Conservation (phyloP, 2,113 vertebrate genomes). For the Lepidothrix coronata region DNA sequence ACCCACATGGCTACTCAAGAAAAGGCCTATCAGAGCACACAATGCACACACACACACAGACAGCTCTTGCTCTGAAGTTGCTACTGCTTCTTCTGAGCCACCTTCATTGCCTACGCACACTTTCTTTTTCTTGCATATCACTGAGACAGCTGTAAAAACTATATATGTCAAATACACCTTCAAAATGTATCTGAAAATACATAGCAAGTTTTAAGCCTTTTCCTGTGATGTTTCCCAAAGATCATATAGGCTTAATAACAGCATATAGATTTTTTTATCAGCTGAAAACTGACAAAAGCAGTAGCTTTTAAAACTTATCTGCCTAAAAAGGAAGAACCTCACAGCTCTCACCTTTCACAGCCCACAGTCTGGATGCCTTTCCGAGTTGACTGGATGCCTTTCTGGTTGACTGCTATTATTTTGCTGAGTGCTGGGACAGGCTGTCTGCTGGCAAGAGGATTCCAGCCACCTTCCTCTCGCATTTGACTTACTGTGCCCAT, state of each 20-base stretch:
- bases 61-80: background rate
- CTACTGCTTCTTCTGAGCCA: background rate
- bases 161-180: background rate
- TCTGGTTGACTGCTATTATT: constrained; percentile 61
- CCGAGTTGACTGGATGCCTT: constrained; percentile 52
- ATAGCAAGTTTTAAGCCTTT: background rate
- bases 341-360: constrained; percentile 26
- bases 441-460: constrained; percentile 36
- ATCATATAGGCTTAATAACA: background rate
- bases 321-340: background rate
- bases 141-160: background rate
- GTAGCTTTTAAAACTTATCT: background rate
- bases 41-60: background rate
- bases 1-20: background rate
- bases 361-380: constrained; percentile 45
- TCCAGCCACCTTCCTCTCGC: background rate
- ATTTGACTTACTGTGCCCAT: background rate
- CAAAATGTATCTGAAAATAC: background rate
- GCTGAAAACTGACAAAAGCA: background rate
- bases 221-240: background rate
- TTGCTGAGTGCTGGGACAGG: constrained; percentile 41
- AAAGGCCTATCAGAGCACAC: background rate
- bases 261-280: background rate
- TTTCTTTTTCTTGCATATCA: background rate
- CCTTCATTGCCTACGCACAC: rapidly evolving